Evolutionary conservation across 2,888 invertebrate genomes (phyloP), one percentile per base, ranked within the genome.

Genomic region (Lomographa bimaculata): DNA sequence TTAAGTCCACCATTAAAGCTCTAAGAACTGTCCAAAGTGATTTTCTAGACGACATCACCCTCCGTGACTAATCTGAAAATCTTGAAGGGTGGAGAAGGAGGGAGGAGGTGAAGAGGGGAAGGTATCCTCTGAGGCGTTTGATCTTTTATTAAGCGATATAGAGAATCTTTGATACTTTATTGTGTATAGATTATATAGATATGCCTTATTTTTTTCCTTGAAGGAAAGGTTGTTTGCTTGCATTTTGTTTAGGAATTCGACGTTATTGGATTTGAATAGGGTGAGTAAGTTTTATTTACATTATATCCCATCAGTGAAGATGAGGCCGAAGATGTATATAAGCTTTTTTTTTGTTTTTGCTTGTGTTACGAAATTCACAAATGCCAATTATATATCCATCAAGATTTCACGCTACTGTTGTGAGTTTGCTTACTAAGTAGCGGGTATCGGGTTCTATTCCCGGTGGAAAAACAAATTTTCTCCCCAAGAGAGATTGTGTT

Each of bases 61-160:
- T 8, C 35, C 64, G 61, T 63, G 64, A 51, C 62, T 48, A 47
- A 64, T 64, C 64, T 55, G 11, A 18, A 35, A 36, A 64, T 64
- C 65, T 55, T 2, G 17, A 8, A 18, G 33, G 16, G n/a, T n/a
- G n/a, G n/a, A n/a, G n/a, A n/a, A n/a, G 8, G 27, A 4, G 23
- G 21, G 18, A 3, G 21, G 14, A 10, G 4, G 8, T 18, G 19
- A 23, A 14, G 26, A 20, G 34, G 5, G 12, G 8, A 11, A 3
- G 7, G 2, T 10, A 2, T n/a, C 6, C 19, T 21, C 21, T 19
- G 16, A 26, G 23, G 40, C 25, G 46, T 53, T 53, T 53, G 50
- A 53, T 48, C 41, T 46, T 35, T 21, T 40, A 43, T 35, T 40
- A 45, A 40, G 45, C 34, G 40, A 32, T 27, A 18, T 18, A 17